Evolutionary conservation across 2,888 invertebrate genomes (phyloP).

Genomic region (Diarsia brunnea): DNA sequence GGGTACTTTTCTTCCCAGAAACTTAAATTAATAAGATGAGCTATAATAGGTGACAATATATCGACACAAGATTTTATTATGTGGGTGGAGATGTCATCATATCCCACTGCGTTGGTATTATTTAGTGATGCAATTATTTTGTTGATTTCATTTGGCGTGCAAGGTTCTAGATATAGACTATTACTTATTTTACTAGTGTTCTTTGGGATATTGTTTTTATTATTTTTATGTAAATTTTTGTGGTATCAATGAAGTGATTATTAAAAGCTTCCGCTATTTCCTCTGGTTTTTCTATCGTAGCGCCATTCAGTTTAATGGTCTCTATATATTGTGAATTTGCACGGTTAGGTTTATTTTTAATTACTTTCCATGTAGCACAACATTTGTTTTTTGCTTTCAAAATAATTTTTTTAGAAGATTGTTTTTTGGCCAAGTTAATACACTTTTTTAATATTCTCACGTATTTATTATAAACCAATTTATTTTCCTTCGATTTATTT

Average conservation of each 20-base stretch:
- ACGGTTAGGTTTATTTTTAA: neutral
- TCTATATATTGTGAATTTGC: neutral
- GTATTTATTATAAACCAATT: too few species aligned
- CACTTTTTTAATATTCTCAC: too few species aligned
- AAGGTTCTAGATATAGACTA: too few species aligned
- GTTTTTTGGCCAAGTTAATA: too few species aligned
- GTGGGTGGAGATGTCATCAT: neutral
- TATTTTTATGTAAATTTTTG: too few species aligned
- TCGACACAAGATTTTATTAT: neutral
- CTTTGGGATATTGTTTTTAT: too few species aligned
- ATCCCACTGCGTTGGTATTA: neutral
- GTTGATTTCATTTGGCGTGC: too few species aligned
- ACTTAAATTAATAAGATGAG: too few species aligned
- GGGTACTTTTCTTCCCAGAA: too few species aligned
- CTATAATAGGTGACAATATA: neutral
- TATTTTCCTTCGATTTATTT: too few species aligned
- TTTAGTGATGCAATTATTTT: neutral
- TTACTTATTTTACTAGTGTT: too few species aligned
- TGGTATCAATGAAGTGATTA: too few species aligned
- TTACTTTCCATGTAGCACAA: neutral
- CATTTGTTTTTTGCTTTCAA: neutral
- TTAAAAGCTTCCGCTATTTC: neutral
- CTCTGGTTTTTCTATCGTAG: slow-evolving; percentile 1
- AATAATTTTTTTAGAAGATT: neutral
- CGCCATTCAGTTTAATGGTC: neutral